phyloP scores from a whole-genome alignment of 37 sponge, comb jelly and placozoan species.

The Diacarnus erythraeanus region DNA sequence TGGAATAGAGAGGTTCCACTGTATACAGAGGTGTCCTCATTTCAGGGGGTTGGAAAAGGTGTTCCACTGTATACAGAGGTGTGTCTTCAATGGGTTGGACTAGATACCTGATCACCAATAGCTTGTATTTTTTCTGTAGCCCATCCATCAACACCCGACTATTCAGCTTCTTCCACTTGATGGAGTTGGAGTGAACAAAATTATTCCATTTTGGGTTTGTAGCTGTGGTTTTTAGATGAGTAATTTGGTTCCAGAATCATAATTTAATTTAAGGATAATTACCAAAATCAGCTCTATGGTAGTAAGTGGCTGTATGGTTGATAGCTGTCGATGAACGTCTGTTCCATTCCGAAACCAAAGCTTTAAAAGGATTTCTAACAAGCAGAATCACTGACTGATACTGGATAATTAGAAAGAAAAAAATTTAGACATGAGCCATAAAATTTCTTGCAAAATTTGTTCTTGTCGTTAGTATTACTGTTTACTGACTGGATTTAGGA shows the following conservation, averaged over 20 bases:
- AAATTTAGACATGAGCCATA: too few relatives aligned
- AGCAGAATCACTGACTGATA: conserved; percentile 37
- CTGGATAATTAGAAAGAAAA: too few relatives aligned
- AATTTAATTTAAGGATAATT: too few relatives aligned
- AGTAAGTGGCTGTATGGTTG: not conserved
- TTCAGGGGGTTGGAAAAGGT: too few relatives aligned
- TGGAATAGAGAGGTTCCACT: too few relatives aligned
- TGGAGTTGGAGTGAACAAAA: not conserved
- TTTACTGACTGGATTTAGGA: too few relatives aligned
- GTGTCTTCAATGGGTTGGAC: not conserved
- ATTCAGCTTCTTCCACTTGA: not conserved
- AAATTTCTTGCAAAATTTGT: too few relatives aligned
- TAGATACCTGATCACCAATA: not conserved
- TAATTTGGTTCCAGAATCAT: not conserved
- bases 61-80: too few relatives aligned
- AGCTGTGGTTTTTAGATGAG: not conserved
- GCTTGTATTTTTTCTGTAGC: not conserved
- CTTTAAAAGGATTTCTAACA: conserved; percentile 38
- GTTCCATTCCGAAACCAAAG: conserved; percentile 57
- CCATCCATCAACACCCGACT: not conserved
- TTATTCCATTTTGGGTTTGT: not conserved
- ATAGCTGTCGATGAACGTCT: not conserved
- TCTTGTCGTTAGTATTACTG: too few relatives aligned
- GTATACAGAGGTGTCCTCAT: too few relatives aligned
- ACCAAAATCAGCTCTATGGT: not conserved